Base-by-base conservation (phyloP, 23 tunicate species). In the Trididemnum miniatum region DNA sequence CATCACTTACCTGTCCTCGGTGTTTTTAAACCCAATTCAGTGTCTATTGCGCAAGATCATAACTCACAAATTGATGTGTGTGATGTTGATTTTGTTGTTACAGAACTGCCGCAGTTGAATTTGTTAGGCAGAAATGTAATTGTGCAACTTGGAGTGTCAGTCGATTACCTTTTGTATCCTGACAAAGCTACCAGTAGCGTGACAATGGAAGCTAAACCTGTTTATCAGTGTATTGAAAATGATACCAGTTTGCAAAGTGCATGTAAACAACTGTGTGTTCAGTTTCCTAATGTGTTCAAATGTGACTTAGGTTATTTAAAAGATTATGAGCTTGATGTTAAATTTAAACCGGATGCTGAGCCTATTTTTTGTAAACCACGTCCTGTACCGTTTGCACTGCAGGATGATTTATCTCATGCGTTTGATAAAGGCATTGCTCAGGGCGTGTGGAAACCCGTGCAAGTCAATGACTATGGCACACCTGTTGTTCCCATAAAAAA, bases 351-450 rank as follows among this genome's bases (percentile, higher is more conserved):
- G 5, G 85, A 66, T 26, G 62, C 63, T 15, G 44, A 23, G 62
- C 76, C 85, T 23, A 81, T 65, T 31, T 81, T 64, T 64, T 81
- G 85, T 35, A 81, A 65, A 29, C 85, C 85, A 26, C 67, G 76
- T 31, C 76, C 76, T 23, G 85, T 81, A 32, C 85, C 85, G 7
- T 65, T 64, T 36, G 85, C 85, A 38, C 29, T 66, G 24, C 85
- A 81, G 69, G 76, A 81, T 20, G 76, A 81, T 27, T 27, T 81
- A 9, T 20, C 67, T 37, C 76, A 81, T 7, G 85, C 76, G 1
- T 81, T 34, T 37, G 76, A 81, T 9, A 18, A 35, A 7, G 85
- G 85, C 76, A 81, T 66, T 39, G 34, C 63, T 1, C 38, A 64
- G 26, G 76, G 7, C 3, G 69, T 65, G 35, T 81, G 85, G 85